Evolutionary conservation across 2,797 vertebrate genomes (phyloP), one percentile per base, ranked within the genome.

Genomic region (Otolemur crassicaudatus): DNA sequence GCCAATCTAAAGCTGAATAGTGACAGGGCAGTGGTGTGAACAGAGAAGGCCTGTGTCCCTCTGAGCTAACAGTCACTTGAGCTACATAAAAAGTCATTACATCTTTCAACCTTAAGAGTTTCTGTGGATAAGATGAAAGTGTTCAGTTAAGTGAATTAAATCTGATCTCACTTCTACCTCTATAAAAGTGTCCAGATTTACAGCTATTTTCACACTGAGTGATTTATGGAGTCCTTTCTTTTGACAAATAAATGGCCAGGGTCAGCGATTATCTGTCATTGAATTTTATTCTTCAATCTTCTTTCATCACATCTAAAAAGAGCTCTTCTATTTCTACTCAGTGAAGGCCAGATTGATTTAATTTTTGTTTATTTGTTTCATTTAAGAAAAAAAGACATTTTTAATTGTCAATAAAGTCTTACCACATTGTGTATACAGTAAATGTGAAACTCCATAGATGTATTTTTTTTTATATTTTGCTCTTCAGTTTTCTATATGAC

Each of bases 201-300:
- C 23, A 81, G 53, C 67, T 70, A 72, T 58, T 91, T 70, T 63
- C 22, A 83, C 25, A 25, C 2, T 37, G 17, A 60, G 2, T 34
- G 49, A 77, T 82, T 58, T 16, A 49, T 25, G 9, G 29, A 82
- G 13, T 63, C 22, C 9, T 58, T 87, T 90, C 37, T 67, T 43
- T 81, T 94, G 34, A 77, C 4, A 88, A 80, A 1, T 25, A 88
- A 80, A 1, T 25, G 56, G 22, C 84, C 46, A 83, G 20, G 29
- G 58, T 81, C 29, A 43, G 34, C 67, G 37, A 8, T 80, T 80
- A 70, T 37, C n/a, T 60, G 12, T 40, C 17, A 86, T 29, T 77
- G n/a, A 17, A 31, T 93, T 90, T 82, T 63, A 77, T 58, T 92
- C 77, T 83, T 89, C 7, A 23, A 4, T 60, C 67, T 91, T 91